These are phyloP conservation scores for Rhinogobio ventralis DNA, from an alignment of 2,797 vertebrate genomes.

Conservation along the genomic window DNA sequence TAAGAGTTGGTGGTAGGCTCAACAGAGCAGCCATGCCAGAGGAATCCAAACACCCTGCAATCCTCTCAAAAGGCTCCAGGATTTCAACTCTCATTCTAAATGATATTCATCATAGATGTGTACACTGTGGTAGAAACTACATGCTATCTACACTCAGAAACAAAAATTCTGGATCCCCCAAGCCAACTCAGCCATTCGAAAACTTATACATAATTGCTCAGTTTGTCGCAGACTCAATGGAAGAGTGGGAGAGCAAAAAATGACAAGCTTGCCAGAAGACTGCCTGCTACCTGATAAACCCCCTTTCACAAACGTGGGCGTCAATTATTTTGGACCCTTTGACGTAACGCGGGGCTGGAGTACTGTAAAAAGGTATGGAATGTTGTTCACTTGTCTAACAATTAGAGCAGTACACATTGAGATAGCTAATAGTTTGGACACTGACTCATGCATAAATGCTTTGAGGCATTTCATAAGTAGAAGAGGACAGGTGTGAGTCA, in stretches of 20 bases:
- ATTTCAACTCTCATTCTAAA: background rate
- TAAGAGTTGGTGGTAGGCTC: too few species aligned
- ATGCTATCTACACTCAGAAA: background rate
- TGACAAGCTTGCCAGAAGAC: constrained; percentile 44
- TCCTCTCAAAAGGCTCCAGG: background rate
- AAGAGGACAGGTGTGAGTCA: constrained; percentile 15
- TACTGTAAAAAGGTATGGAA: background rate
- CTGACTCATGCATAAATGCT: constrained; percentile 29
- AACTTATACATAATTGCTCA: background rate
- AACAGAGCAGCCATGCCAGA: background rate
- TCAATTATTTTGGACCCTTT: too few species aligned
- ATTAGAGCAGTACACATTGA: constrained; percentile 40
- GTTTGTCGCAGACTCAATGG: background rate
- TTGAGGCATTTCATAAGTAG: constrained; percentile 22
- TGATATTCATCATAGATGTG: background rate
- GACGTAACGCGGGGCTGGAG: too few species aligned
- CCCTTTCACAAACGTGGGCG: background rate
- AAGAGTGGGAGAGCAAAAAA: constrained; percentile 10
- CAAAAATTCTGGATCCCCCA: background rate
- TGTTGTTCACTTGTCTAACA: constrained; percentile 32
- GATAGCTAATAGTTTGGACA: constrained; percentile 15
- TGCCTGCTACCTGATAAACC: constrained; percentile 16
- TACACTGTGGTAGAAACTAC: background rate
- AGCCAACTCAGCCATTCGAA: background rate
- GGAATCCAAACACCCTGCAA: background rate